Conservation (phyloP, 2,113 vertebrate genomes). For the Bettongia penicillata region DNA sequence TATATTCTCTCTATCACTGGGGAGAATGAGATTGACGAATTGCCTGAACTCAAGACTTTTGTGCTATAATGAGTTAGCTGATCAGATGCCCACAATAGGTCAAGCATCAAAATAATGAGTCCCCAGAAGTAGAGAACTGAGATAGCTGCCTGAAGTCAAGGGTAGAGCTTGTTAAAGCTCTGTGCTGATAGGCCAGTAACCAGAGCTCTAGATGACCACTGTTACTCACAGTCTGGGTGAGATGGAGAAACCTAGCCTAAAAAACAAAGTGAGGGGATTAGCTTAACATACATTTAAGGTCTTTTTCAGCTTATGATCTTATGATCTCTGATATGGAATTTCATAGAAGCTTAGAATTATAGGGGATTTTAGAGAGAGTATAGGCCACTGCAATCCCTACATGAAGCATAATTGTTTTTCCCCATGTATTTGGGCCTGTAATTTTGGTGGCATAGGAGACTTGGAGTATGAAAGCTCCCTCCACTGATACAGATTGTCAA, state of each 20-base stretch:
- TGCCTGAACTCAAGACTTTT: not conserved
- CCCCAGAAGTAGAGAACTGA: not conserved
- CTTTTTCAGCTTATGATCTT: not conserved
- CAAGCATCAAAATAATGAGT: not conserved
- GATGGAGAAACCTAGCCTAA: not conserved
- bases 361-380: not conserved
- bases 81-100: not conserved
- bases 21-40: not conserved
- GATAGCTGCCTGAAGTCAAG: not conserved
- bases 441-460: not conserved
- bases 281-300: not conserved
- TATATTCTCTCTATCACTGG: not conserved
- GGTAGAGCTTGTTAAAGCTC: not conserved
- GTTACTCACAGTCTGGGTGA: not conserved
- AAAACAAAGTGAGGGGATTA: not conserved
- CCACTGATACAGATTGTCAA: not conserved
- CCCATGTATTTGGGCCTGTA: not conserved
- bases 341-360: not conserved
- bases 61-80: not conserved
- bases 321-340: not conserved
- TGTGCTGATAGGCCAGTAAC: not conserved
- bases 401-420: not conserved
- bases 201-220: not conserved
- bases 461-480: not conserved
- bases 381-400: fast-evolving